phyloP scores from a whole-genome alignment of 1,140 invertebrate genomes.

The Stegodyphus dumicola region DNA sequence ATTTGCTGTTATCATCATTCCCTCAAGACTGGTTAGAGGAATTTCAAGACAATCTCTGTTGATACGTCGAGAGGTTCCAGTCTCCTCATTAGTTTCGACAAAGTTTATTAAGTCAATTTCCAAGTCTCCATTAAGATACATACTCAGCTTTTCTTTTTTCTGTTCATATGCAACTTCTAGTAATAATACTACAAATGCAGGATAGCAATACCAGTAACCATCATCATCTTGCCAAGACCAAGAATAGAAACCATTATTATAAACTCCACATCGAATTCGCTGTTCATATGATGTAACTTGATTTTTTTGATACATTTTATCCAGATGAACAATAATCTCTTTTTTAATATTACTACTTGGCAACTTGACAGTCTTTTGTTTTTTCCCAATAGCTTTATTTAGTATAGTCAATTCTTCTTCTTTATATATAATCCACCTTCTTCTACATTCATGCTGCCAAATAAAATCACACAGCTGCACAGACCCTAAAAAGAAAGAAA shows the following conservation, averaged over 20 bases:
- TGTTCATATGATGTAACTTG: conserved; percentile 19
- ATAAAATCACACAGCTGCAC: conserved; percentile 16
- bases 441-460: conserved; percentile 31
- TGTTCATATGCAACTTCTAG: conserved; percentile 41
- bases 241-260: conserved; percentile 8
- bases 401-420: conserved; percentile 7
- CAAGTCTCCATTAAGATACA: conserved; percentile 8
- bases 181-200: background rate
- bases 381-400: conserved; percentile 27
- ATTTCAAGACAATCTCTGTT: conserved; percentile 23
- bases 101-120: conserved; percentile 34
- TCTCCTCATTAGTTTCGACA: conserved; percentile 6
- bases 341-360: conserved; percentile 1
- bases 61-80: background rate
- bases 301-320: conserved; percentile 39
- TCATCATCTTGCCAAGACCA: conserved; percentile 47
- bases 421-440: conserved; percentile 21
- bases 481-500: no score
- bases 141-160: conserved; percentile 5
- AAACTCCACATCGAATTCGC: conserved; percentile 24
- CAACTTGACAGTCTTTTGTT: background rate
- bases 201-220: conserved; percentile 14
- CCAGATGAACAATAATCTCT: conserved; percentile 20
- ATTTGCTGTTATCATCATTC: background rate
- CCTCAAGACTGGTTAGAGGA: background rate